A percentile compares a stretch with the other conserved stretches of the same genome.
phyloP scores from a whole-genome alignment of 2,113 vertebrate genomes.

The Calyptommatus sinebrachiatus region DNA sequence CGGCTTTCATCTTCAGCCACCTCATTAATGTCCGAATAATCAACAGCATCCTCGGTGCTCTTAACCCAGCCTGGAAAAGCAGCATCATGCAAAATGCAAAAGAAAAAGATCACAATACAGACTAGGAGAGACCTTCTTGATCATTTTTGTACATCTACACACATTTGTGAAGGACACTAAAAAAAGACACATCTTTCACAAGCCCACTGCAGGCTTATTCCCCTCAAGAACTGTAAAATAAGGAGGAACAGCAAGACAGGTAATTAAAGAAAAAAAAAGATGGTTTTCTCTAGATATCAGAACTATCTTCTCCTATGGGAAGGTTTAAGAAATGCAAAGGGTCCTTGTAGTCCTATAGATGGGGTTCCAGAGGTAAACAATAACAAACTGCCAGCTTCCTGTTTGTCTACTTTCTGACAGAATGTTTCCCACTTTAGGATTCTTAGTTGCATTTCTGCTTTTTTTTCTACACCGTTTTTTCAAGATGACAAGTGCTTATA shows the following conservation, averaged over 20 bases:
- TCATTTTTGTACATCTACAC: not conserved
- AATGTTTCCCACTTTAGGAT: no score
- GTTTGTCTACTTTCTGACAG: no score
- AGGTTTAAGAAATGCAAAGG: not conserved
- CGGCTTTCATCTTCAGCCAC: slow-evolving; percentile 96
- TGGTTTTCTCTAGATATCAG: not conserved
- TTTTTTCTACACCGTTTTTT: no score
- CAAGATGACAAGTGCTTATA: no score
- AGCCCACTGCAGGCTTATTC: not conserved
- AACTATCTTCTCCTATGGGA: not conserved
- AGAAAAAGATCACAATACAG: slow-evolving; percentile 10
- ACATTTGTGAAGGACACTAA: not conserved
- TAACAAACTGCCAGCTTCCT: no score
- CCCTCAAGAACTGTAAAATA: not conserved
- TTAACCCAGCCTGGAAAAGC: slow-evolving; percentile 88
- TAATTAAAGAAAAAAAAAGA: not conserved
- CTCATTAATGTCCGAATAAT: slow-evolving; percentile 97
- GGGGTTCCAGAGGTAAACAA: not conserved
- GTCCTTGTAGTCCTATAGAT: not conserved
- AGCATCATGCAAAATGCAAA: slow-evolving; percentile 11
- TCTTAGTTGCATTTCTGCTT: no score
- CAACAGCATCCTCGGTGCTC: slow-evolving; percentile 94
- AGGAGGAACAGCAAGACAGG: not conserved
- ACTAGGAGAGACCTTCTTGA: accelerated
- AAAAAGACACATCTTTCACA: no score